A percentile compares a stretch with the other conserved stretches of the same genome.
Evolutionary conservation across 37 sponge, comb jelly and placozoan species (phyloP).

Genomic region (Eunapius fragilis): DNA sequence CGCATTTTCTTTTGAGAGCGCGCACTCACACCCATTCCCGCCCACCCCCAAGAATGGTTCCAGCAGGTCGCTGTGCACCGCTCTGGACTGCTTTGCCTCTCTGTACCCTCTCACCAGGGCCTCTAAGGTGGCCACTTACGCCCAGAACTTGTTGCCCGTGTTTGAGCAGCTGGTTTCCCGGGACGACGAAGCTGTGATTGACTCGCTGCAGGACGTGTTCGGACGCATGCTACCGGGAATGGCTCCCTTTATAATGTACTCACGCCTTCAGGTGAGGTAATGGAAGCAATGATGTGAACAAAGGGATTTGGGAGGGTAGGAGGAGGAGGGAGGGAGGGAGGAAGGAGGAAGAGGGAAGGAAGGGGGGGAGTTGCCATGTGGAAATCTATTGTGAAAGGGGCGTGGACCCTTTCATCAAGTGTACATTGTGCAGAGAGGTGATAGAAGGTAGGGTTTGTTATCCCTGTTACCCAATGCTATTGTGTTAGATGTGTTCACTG

Average conservation of each 20-base stretch:
- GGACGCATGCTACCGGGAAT: constrained; percentile 44
- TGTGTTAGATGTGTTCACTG: no score
- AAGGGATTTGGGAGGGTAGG: neutral
- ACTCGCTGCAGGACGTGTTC: constrained; percentile 44
- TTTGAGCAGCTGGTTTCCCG: constrained; percentile 31
- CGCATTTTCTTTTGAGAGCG: neutral
- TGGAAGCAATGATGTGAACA: neutral
- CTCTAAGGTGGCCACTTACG: constrained; percentile 10
- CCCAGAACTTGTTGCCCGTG: constrained; percentile 52
- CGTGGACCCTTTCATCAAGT: neutral
- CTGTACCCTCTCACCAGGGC: constrained; percentile 52
- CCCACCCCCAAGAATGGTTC: constrained; percentile 79
- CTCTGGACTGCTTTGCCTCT: constrained; percentile 56
- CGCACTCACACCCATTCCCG: no score
- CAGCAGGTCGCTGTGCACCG: constrained; percentile 43
- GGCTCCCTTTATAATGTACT: constrained; percentile 39
- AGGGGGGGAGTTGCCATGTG: neutral
- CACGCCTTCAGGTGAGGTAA: constrained; percentile 35
- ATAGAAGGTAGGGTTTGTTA: no score
- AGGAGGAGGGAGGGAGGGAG: neutral
- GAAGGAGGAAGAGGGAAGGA: neutral
- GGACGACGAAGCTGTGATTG: constrained; percentile 57
- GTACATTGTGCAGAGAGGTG: neutral
- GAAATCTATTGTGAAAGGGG: neutral
- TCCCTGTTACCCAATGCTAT: no score